phyloP scores from a whole-genome alignment of 2,888 invertebrate genomes.

The Mesochorus sp. region DNA sequence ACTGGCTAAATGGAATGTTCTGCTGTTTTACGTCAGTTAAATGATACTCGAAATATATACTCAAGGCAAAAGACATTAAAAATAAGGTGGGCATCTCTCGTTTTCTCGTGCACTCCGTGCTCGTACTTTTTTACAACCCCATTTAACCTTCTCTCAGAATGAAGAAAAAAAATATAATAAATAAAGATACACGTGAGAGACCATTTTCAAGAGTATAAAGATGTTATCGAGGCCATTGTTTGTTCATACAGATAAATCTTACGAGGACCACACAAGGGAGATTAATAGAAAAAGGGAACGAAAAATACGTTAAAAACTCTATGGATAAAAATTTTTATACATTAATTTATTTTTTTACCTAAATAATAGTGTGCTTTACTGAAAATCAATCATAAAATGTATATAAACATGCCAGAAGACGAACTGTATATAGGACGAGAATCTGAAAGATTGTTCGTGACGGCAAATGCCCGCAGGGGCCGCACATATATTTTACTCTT shows the following conservation, averaged over 20 bases:
- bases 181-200: background rate
- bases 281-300: constrained; percentile 21
- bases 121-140: constrained; percentile 46
- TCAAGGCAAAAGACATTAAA: constrained; percentile 10
- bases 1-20: constrained; percentile 2
- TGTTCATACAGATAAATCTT: constrained; percentile 54
- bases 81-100: constrained; percentile 5
- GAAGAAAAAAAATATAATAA: constrained; percentile 5
- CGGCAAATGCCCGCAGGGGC: constrained; percentile 37
- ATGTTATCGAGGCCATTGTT: constrained; percentile 53
- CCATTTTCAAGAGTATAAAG: constrained; percentile 48
- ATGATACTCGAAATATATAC: constrained; percentile 14
- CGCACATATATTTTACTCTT: constrained; percentile 55
- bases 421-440: background rate
- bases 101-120: constrained; percentile 20
- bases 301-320: constrained; percentile 3
- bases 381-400: constrained; percentile 3
- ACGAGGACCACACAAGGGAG: constrained; percentile 20
- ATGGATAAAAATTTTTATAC: constrained; percentile 11
- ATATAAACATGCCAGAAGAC: constrained; percentile 4
- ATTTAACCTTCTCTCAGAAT: constrained; percentile 28
- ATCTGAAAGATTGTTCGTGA: background rate
- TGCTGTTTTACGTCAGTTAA: constrained; percentile 13
- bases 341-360: constrained; percentile 9
- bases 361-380: constrained; percentile 28